Base-by-base conservation (phyloP, 1,140 invertebrate genomes). In the Drosophila malerkotliana region DNA sequence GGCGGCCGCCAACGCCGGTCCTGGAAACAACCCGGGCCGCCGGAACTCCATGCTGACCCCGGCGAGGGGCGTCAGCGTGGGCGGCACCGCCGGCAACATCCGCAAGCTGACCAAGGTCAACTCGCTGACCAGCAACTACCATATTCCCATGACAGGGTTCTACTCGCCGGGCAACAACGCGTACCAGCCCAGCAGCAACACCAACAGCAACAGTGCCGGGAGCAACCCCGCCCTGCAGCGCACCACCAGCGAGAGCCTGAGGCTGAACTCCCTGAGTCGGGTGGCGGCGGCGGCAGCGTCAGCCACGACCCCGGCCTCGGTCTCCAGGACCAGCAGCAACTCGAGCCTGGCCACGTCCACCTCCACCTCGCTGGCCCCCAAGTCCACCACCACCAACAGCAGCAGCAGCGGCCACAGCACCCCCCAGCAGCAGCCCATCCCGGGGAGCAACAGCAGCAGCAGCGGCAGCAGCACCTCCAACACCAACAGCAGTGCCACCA, bases 241-340 rank as follows among this genome's bases (percentile, higher is more conserved):
- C 80, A 96, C 95, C 64, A 96, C 95, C 74, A 95, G 95, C 92
- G 96, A 96, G 92, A 95, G 95, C 92, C 94, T 96, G 91, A 94
- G 96, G 55, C 92, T 96, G 58, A 68, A 83, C 74, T 68, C 84
- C 48, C 53, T 90, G 49, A 82, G 69, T 73, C 72, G 74, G 18
- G 72, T 67, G 26, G 72, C 60, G 30, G 75, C 60, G 48, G 47
- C 41, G 21, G 59, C 63, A 21, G 49, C 55, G 1, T 18, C 18
- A 18, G 47, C 37, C 30, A 47, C 41, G 21, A 51, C 63, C 26
- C 51, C 55, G 15, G 44, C 32, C 37, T 41, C 74, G 9, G 49
- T 84, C 18, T 76, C 73, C 39, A 64, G 75, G 4, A 69, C 79
- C 58, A 73, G 55, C 48, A 82, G 69, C 60, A 56, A 68, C 48